Conservation (phyloP, 2,113 vertebrate genomes). For the Pedionomus torquatus region DNA sequence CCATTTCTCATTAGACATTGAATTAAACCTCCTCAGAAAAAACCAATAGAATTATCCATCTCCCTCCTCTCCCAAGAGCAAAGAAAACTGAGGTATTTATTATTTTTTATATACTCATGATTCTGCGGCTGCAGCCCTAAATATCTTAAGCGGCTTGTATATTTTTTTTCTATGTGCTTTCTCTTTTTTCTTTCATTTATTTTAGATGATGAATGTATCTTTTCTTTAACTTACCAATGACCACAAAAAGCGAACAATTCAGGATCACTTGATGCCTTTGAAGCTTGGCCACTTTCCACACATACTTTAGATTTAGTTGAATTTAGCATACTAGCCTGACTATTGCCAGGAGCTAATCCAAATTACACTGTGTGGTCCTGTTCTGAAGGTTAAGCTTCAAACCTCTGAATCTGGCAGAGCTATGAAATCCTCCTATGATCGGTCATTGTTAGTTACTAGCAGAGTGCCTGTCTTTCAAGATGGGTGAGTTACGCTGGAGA, state of each 20-base stretch:
- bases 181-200: neutral
- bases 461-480: neutral
- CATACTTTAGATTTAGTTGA: neutral
- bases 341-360: neutral
- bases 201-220: neutral
- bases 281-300: neutral
- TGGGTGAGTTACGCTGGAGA: neutral
- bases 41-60: neutral
- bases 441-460: neutral
- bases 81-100: neutral
- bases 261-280: neutral
- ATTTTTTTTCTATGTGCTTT: neutral
- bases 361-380: neutral
- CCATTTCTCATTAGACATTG: neutral
- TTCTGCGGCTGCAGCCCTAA: neutral
- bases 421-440: neutral
- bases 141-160: neutral
- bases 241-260: neutral
- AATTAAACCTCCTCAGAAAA: neutral
- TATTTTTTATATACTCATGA: neutral
- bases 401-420: neutral
- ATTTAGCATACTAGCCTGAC: neutral
- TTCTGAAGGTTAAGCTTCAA: neutral
- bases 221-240: neutral
- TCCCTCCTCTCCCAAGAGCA: neutral